Percentiles rank a stretch among this genome's conserved stretches.
These are phyloP conservation scores for Poeciliopsis infans DNA, from an alignment of 2,797 vertebrate species.

Conservation along the genomic window DNA sequence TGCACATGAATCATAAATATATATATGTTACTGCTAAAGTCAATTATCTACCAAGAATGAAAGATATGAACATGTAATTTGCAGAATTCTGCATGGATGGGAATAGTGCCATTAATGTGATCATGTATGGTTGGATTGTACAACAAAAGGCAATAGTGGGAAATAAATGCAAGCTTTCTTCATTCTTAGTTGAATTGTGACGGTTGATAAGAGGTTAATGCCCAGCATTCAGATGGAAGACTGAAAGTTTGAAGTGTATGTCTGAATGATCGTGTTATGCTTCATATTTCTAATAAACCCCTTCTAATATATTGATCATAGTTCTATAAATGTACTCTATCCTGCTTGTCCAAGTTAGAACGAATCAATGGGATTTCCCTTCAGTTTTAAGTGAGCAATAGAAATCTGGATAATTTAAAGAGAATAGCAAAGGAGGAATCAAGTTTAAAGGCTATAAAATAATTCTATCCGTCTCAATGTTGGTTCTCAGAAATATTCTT, in stretches of 20 bases:
- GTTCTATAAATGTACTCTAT: neutral
- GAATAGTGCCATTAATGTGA: neutral
- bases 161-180: neutral
- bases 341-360: neutral
- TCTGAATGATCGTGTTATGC: too few species aligned
- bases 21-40: neutral
- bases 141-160: neutral
- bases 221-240: too few species aligned
- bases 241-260: too few species aligned
- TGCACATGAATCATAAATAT: constrained; percentile 7
- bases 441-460: neutral
- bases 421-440: neutral
- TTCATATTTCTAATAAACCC: neutral
- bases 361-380: neutral
- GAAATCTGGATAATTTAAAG: neutral
- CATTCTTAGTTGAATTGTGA: neutral
- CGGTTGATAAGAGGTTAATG: too few species aligned
- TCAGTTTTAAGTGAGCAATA: neutral
- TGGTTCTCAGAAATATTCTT: neutral
- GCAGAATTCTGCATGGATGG: neutral
- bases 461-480: neutral
- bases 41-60: constrained; percentile 1
- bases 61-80: neutral
- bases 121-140: neutral
- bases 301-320: neutral